phyloP scores from a whole-genome alignment of 2,113 vertebrate genomes.

The Corynorhinus townsendii region DNA sequence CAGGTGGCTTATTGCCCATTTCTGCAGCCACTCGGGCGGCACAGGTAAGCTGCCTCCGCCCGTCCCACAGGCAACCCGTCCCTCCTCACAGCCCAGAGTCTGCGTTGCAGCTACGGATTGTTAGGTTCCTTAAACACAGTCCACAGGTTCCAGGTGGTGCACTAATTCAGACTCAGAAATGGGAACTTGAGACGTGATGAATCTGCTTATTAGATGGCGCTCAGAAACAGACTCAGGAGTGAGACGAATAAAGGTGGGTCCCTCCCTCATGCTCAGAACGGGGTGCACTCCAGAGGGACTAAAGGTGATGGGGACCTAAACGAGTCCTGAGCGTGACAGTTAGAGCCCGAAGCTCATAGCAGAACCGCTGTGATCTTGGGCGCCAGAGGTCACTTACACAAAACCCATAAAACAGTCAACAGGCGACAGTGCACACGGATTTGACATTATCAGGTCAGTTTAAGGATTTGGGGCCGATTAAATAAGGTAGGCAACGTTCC shows the following conservation, averaged over 20 bases:
- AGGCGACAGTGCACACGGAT: background rate
- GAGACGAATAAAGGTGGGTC: background rate
- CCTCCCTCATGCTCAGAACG: background rate
- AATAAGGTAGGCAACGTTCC: background rate
- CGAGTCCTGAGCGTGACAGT: background rate
- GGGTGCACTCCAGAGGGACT: background rate
- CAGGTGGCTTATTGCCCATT: accelerated
- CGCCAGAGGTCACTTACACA: background rate
- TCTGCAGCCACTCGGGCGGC: no score
- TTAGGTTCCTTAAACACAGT: background rate
- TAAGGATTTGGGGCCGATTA: background rate
- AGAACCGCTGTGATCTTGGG: background rate
- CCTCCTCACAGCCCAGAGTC: background rate
- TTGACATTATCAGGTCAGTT: accelerated
- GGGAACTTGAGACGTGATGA: background rate
- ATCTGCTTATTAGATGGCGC: background rate
- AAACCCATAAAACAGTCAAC: background rate
- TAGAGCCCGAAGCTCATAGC: background rate
- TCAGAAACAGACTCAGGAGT: background rate
- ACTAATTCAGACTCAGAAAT: background rate
- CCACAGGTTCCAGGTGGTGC: background rate
- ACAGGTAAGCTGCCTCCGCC: accelerated
- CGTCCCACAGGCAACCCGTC: no score
- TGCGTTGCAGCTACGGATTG: accelerated
- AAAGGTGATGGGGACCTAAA: background rate